Evolutionary conservation across 2,888 invertebrate genomes (phyloP).

Genomic region (Drosophila peninsularis): DNA sequence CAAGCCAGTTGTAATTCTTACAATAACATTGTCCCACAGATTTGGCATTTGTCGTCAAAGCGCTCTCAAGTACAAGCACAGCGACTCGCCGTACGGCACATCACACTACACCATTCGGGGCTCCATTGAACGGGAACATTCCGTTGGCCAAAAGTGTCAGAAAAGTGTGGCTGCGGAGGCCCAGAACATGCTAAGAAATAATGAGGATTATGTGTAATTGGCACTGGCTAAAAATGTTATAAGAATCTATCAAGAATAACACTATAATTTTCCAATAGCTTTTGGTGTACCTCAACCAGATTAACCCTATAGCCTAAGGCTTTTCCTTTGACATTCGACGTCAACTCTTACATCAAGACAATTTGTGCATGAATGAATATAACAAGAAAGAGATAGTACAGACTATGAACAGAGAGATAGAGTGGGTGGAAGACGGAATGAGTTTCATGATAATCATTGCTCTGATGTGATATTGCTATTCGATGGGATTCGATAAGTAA

Average conservation of each 20-base stretch:
- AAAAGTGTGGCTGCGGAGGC: slow-evolving; percentile 60
- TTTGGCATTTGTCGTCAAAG: slow-evolving; percentile 86
- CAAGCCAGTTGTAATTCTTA: no score
- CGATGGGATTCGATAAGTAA: not conserved
- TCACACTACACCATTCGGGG: slow-evolving; percentile 77
- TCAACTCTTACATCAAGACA: not conserved
- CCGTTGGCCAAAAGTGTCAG: slow-evolving; percentile 50
- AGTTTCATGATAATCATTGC: not conserved
- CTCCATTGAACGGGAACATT: slow-evolving; percentile 70
- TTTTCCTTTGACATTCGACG: not conserved
- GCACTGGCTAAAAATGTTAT: not conserved
- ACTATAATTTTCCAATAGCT: not conserved
- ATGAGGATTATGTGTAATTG: slow-evolving; percentile 81
- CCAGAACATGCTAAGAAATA: slow-evolving; percentile 76
- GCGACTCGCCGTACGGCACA: slow-evolving; percentile 80
- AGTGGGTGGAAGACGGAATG: no score
- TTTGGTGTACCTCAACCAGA: not conserved
- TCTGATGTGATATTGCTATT: not conserved
- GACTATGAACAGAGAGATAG: no score
- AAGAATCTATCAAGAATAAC: not conserved
- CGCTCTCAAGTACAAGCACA: slow-evolving; percentile 85
- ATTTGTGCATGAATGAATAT: no score
- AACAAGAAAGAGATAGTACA: not conserved
- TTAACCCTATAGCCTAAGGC: no score
- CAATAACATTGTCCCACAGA: slow-evolving; percentile 72